Evolutionary conservation across 2,797 vertebrate genomes (phyloP).

Genomic region (Uromys caudimaculatus): DNA sequence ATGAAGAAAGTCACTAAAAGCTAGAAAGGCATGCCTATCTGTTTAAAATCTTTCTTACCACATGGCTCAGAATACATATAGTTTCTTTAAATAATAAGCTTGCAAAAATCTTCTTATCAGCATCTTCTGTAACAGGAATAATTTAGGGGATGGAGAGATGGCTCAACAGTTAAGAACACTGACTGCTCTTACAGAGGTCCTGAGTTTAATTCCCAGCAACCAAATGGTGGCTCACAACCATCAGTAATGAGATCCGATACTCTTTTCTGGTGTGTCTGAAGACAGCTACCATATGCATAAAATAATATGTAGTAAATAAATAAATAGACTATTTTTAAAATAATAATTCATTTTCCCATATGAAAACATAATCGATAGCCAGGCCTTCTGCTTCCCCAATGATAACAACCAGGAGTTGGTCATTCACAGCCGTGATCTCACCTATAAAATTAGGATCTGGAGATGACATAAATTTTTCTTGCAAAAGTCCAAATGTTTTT

Average conservation of each 20-base stretch:
- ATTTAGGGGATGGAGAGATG: background rate
- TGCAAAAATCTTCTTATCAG: background rate
- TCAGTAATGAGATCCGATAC: background rate
- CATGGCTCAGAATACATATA: background rate
- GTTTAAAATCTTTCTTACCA: background rate
- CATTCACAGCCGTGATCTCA: background rate
- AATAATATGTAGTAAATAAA: background rate
- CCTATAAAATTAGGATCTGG: background rate
- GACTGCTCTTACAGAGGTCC: background rate
- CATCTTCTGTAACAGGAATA: background rate
- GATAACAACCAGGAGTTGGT: background rate
- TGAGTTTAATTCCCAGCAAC: background rate
- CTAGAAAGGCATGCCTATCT: background rate
- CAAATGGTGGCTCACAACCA: background rate
- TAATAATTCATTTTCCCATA: background rate
- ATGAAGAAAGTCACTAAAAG: background rate
- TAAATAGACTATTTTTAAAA: background rate
- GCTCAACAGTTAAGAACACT: background rate
- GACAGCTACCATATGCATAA: background rate
- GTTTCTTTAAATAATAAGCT: background rate
- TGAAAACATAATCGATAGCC: background rate
- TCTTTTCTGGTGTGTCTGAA: background rate
- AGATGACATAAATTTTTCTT: conserved; percentile 27
- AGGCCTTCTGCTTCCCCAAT: background rate
- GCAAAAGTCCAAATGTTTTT: background rate